phyloP scores from a whole-genome alignment of 92 coral and sea anemone species.

The Montipora capitata region DNA sequence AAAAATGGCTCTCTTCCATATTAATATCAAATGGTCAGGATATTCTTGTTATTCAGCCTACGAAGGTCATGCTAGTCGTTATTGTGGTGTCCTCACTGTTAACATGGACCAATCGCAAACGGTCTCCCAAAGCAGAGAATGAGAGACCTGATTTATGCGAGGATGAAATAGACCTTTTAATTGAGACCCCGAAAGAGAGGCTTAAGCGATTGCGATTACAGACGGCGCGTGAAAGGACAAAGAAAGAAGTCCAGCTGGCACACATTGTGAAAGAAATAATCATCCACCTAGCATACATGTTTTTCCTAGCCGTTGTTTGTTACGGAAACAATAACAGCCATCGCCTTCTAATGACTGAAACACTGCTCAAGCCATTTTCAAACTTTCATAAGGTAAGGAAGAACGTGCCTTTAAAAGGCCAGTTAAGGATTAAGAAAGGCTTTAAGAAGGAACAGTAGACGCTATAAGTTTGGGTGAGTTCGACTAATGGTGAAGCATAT shows the following conservation, averaged over 20 bases:
- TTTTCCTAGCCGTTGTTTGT: constrained; percentile 48
- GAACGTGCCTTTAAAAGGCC: neutral
- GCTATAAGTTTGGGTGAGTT: too few relatives aligned
- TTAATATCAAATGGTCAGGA: constrained; percentile 67
- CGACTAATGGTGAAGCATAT: too few relatives aligned
- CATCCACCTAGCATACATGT: constrained; percentile 5
- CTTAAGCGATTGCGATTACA: constrained; percentile 17
- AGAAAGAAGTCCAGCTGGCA: constrained; percentile 20
- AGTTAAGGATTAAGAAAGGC: too few relatives aligned
- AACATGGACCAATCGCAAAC: neutral
- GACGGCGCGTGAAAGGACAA: constrained; percentile 23
- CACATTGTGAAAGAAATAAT: neutral
- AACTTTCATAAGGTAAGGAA: constrained; percentile 38
- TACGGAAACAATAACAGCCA: constrained; percentile 41
- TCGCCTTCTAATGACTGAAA: constrained; percentile 37
- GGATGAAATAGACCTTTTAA: constrained; percentile 5
- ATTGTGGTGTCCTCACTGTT: constrained; percentile 44
- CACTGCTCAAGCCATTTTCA: constrained; percentile 37
- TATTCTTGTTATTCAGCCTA: constrained; percentile 74
- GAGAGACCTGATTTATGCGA: neutral
- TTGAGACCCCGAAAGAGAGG: constrained; percentile 45
- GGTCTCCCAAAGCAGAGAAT: neutral
- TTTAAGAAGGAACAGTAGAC: too few relatives aligned
- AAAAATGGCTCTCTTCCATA: constrained; percentile 82
- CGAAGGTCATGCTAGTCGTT: constrained; percentile 68